These are phyloP conservation scores for Leucosticte australis DNA, from an alignment of 2,113 vertebrate species.

Conservation along the genomic window DNA sequence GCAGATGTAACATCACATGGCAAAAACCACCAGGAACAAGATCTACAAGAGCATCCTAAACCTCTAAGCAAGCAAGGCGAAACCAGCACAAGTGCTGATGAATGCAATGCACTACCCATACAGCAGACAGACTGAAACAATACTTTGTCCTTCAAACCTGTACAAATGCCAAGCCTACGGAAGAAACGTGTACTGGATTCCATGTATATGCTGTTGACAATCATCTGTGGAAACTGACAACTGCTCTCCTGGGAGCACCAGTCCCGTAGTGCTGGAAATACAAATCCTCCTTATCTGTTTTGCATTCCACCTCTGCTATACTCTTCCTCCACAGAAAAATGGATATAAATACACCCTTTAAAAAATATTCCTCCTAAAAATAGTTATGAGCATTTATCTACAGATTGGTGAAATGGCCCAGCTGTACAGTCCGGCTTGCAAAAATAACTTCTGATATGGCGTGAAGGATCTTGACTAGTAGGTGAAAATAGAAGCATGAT, in stretches of 20 bases:
- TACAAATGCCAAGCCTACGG: neutral
- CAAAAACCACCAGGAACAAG: neutral
- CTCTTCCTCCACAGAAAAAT: constrained; percentile 13
- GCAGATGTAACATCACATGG: neutral
- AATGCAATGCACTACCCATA: neutral
- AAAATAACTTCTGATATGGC: constrained; percentile 6
- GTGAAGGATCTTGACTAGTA: neutral
- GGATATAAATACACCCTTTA: constrained; percentile 2
- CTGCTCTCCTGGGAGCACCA: neutral
- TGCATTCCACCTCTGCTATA: constrained; percentile 15
- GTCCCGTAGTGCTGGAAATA: neutral
- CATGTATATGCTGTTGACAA: neutral
- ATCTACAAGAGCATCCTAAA: neutral
- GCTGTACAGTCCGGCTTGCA: constrained; percentile 5
- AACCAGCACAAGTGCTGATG: neutral
- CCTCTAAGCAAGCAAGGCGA: neutral
- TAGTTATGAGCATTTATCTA: constrained; percentile 3
- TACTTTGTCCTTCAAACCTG: neutral
- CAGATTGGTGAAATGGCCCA: neutral
- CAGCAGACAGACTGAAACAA: neutral
- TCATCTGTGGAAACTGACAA: neutral
- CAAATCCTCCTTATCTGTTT: neutral
- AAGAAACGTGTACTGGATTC: neutral
- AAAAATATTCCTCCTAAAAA: constrained; percentile 22
- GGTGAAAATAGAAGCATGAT: neutral